phyloP scores from a whole-genome alignment of 2,797 vertebrate genomes.

The Sebastes steindachneri region DNA sequence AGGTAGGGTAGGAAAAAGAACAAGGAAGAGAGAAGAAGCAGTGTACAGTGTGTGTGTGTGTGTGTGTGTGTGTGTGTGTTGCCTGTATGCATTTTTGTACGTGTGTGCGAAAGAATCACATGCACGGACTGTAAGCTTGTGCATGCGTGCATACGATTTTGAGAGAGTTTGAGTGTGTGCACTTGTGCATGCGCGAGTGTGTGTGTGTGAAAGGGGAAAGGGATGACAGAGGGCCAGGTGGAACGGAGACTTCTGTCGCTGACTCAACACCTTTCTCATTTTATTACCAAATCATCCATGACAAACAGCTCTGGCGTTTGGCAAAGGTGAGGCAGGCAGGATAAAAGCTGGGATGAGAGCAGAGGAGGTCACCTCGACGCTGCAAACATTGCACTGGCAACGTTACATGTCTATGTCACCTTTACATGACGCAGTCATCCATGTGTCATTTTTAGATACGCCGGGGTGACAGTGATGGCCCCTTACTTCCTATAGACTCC shows the following conservation, averaged over 20 bases:
- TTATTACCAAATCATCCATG: constrained; percentile 86
- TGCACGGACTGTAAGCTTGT: neutral
- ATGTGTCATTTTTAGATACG: constrained; percentile 72
- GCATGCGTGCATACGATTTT: neutral
- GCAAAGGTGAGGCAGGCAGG: constrained; percentile 73
- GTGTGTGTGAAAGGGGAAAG: constrained; percentile 50
- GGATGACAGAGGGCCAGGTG: constrained; percentile 81
- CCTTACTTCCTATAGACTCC: constrained; percentile 52
- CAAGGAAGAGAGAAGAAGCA: constrained; percentile 16
- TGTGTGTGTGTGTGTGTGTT: neutral
- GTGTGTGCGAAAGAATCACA: constrained; percentile 13
- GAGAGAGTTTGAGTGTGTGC: constrained; percentile 11
- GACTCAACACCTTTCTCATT: constrained; percentile 86
- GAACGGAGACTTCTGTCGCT: constrained; percentile 82
- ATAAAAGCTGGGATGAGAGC: constrained; percentile 64
- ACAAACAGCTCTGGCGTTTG: constrained; percentile 80
- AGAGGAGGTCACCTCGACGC: constrained; percentile 69
- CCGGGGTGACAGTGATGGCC: constrained; percentile 69
- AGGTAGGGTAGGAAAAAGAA: constrained; percentile 44
- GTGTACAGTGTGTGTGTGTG: neutral
- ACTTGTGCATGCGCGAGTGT: constrained; percentile 1
- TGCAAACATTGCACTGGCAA: constrained; percentile 69
- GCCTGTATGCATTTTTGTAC: neutral
- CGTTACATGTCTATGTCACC: constrained; percentile 71
- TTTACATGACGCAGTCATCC: constrained; percentile 72